Evolutionary conservation across 1,140 invertebrate species (phyloP), one percentile per base, ranked within the genome.

Genomic region (Sogatella furcifera): DNA sequence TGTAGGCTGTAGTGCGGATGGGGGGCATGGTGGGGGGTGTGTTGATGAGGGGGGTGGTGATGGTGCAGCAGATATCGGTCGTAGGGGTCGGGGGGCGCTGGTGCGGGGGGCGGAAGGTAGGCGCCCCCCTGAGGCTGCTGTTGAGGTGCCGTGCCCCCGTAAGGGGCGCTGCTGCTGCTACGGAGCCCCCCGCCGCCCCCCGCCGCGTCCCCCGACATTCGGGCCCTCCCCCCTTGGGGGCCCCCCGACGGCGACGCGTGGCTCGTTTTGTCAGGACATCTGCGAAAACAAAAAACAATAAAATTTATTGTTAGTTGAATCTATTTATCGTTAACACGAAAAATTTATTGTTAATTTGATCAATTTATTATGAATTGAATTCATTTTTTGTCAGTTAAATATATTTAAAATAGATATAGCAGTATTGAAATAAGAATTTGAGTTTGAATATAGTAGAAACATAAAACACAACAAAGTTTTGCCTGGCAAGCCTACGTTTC

Each of bases 201-300:
- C 70, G 71, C 70, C 63, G 69, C 72, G 71, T 68, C 70, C 72
- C 68, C 72, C 72, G 66, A 67, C 69, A 66, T 70, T 71, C 72
- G 69, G 31, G 31, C 31, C 31, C 31, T 10, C 31, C 31, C 5
- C n/a, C n/a, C n/a, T n/a, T n/a, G n/a, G n/a, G n/a, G n/a, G n/a
- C n/a, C n/a, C n/a, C n/a, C n/a, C n/a, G n/a, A n/a, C 31, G 34
- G 9, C 34, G 11, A 9, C 34, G 34, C 1, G 5, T 8, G 34
- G 34, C 34, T 28, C 2, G 2, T 38, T 38, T 67, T 69, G 70
- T 74, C 72, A 74, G 69, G 70, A 73, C 73, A 74, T 73, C 72
- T 74, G 66, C 21, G 70, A 72, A 55, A 60, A 28, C 5, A 54
- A 52, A 15, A 34, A 56, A 31, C 34, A 21, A 31, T 31, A 31